Conservation (phyloP, 2,113 vertebrate genomes). For the Poeciliopsis retropinna region DNA sequence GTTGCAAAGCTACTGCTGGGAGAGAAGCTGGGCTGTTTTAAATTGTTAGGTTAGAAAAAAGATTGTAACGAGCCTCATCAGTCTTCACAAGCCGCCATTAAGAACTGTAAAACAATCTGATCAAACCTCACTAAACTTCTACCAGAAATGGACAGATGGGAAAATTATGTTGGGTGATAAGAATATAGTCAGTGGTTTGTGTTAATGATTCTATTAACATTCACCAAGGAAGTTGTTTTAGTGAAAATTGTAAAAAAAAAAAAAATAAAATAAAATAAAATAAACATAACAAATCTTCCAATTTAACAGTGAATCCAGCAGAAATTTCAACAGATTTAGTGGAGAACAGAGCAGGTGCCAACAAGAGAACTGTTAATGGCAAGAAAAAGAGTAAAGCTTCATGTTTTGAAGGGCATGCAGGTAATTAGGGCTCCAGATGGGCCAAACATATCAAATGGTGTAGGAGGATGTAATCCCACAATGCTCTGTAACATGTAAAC, state of each 20-base stretch:
- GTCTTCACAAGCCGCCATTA: background rate
- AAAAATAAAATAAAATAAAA: too few relatives aligned
- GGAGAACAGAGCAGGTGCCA: background rate
- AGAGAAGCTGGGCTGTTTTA: background rate
- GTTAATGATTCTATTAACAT: too few relatives aligned
- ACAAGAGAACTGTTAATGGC: background rate
- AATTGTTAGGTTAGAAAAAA: background rate
- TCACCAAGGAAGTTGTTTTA: background rate
- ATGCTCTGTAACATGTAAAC: background rate
- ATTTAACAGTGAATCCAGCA: background rate
- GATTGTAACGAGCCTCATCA: background rate
- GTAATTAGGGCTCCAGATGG: background rate
- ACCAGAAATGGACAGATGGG: background rate
- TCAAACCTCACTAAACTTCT: background rate
- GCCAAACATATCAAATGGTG: background rate
- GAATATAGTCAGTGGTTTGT: background rate
- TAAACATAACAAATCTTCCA: background rate
- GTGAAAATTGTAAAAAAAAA: too few relatives aligned
- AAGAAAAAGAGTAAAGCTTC: background rate
- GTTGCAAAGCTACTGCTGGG: background rate
- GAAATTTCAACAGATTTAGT: background rate
- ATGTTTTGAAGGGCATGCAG: background rate
- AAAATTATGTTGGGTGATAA: background rate
- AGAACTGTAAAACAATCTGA: background rate
- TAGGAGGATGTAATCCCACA: background rate